A percentile compares a stretch with the other conserved stretches of the same genome.
These are phyloP conservation scores for Mionectes olivaceus DNA, from an alignment of 2,797 vertebrate species.

Conservation along the genomic window DNA sequence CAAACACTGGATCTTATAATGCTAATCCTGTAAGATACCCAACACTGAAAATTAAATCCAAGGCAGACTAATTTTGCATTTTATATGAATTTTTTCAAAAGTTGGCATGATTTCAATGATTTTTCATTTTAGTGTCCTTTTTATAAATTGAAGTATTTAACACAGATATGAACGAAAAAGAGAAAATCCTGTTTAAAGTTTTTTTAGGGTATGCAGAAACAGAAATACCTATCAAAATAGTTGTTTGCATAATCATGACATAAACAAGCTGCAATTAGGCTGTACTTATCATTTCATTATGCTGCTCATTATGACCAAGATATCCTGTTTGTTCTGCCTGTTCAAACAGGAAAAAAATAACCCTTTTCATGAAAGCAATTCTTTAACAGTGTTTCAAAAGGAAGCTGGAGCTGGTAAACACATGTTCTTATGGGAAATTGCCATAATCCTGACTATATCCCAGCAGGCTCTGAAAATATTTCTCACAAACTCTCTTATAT, in stretches of 20 bases:
- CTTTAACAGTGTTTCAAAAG: constrained; percentile 61
- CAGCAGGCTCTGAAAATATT: constrained; percentile 70
- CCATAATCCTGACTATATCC: constrained; percentile 54
- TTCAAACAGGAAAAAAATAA: constrained; percentile 36
- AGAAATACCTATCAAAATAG: constrained; percentile 7
- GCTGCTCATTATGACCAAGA: constrained; percentile 21
- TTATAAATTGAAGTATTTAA: not conserved
- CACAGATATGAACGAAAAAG: not conserved
- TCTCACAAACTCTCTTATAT: constrained; percentile 65
- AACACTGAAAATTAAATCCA: not conserved
- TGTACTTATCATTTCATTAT: constrained; percentile 35
- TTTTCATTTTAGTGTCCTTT: not conserved
- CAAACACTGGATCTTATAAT: not conserved
- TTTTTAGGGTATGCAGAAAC: not conserved
- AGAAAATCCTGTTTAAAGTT: not conserved
- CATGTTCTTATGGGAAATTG: constrained; percentile 74
- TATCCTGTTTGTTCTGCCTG: constrained; percentile 56
- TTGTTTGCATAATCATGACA: not conserved
- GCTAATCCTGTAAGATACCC: not conserved
- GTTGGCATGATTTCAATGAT: not conserved
- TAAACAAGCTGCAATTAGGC: constrained; percentile 15
- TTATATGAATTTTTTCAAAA: not conserved
- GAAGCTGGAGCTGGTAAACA: constrained; percentile 75
- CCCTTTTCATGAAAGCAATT: constrained; percentile 44
- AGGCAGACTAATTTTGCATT: not conserved